phyloP scores from a whole-genome alignment of 2,888 invertebrate genomes.

The Elysia crispata region DNA sequence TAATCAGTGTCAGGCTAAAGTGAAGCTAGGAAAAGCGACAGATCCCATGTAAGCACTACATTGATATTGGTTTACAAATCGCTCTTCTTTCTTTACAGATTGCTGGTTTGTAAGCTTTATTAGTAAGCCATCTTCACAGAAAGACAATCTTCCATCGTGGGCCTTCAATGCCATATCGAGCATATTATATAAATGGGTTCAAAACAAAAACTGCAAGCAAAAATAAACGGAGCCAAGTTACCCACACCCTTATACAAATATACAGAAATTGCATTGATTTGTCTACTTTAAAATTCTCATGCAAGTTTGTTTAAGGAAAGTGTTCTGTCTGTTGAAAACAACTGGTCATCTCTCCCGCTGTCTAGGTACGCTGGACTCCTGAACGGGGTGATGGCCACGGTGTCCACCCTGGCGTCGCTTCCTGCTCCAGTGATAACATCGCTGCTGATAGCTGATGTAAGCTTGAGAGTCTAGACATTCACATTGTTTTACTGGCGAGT shows the following conservation, averaged over 20 bases:
- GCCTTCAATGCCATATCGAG: no score
- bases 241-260: neutral
- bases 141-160: no score
- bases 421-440: slow-evolving; percentile 53
- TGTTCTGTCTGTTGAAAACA: neutral
- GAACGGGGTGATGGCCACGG: slow-evolving; percentile 53
- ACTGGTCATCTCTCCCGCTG: neutral
- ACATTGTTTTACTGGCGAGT: no score
- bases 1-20: no score
- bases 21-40: no score
- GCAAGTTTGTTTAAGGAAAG: neutral
- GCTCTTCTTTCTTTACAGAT: no score
- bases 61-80: no score
- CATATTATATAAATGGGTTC: no score
- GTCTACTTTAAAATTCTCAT: neutral
- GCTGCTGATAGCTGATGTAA: slow-evolving; percentile 46
- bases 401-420: slow-evolving; percentile 48
- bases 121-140: no score
- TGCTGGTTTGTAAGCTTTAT: no score
- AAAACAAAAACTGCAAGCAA: no score
- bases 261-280: neutral
- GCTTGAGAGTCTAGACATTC: neutral
- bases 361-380: slow-evolving; percentile 54
- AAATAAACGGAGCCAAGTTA: neutral
- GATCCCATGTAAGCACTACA: no score